These are phyloP conservation scores for Hippasteria phrygiana DNA, from an alignment of 53 echinoderm and acorn worm species.

Conservation along the genomic window DNA sequence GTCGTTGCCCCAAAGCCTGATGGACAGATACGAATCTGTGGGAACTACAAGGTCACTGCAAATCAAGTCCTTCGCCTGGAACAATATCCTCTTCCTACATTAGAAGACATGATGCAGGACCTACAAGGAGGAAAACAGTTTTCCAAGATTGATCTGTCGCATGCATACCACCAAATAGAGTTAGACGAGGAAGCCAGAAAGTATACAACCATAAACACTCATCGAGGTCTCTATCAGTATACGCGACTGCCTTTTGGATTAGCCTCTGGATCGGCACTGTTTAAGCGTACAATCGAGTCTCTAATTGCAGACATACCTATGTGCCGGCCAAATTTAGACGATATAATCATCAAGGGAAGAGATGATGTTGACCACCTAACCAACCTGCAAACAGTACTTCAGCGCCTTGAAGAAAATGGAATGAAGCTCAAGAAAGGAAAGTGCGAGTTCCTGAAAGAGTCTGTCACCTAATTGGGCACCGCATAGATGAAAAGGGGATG, in stretches of 20 bases:
- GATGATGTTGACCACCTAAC: too few species aligned
- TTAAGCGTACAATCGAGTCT: too few species aligned
- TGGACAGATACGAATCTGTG: slow-evolving; percentile 70
- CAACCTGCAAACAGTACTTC: slow-evolving; percentile 43
- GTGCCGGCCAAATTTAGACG: too few species aligned
- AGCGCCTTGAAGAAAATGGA: slow-evolving; percentile 40
- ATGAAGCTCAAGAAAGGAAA: slow-evolving; percentile 56
- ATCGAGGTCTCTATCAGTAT: slow-evolving; percentile 74
- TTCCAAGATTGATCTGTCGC: slow-evolving; percentile 67
- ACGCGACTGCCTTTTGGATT: slow-evolving; percentile 74
- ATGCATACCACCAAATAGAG: slow-evolving; percentile 78
- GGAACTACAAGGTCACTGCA: slow-evolving; percentile 76
- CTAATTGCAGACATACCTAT: too few species aligned
- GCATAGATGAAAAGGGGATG: slow-evolving; percentile 36
- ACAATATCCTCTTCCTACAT: slow-evolving; percentile 65
- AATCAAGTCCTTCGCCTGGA: slow-evolving; percentile 69
- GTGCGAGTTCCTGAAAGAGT: slow-evolving; percentile 52
- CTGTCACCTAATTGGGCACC: slow-evolving; percentile 54
- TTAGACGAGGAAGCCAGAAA: slow-evolving; percentile 60
- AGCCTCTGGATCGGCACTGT: slow-evolving; percentile 76
- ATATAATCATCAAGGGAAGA: slow-evolving; percentile 72
- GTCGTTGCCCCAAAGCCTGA: slow-evolving; percentile 60
- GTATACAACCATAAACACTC: slow-evolving; percentile 69
- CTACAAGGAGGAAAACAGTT: slow-evolving; percentile 72
- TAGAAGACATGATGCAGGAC: slow-evolving; percentile 55